A percentile compares a stretch with the other conserved stretches of the same genome.
Conservation (phyloP, 2,113 vertebrate genomes). For the Pteronura brasiliensis region DNA sequence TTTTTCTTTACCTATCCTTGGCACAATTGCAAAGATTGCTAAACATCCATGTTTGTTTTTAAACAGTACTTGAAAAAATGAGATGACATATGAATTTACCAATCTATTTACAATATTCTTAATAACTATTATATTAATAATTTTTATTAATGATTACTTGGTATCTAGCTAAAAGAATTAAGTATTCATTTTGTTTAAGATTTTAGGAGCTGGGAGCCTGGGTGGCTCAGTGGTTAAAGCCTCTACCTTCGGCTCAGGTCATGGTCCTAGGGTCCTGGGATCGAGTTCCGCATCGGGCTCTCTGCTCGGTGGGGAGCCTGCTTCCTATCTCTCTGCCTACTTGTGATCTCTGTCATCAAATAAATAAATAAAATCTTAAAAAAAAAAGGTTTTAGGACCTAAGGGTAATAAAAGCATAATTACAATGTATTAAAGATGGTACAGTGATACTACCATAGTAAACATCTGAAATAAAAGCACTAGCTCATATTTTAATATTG, state of each 20-base stretch:
- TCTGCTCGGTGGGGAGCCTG: too few species aligned
- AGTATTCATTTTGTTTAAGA: neutral
- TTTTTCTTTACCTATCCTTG: neutral
- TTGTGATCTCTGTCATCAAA: too few species aligned
- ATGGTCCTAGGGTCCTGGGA: too few species aligned
- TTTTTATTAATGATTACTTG: neutral
- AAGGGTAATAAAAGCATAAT: neutral
- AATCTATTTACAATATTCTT: neutral
- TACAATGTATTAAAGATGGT: neutral
- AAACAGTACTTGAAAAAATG: neutral
- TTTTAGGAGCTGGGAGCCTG: neutral
- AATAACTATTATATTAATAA: neutral
- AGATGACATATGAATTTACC: neutral
- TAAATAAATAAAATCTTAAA: too few species aligned
- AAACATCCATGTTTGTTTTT: neutral
- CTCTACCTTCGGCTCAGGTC: too few species aligned
- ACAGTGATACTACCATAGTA: neutral
- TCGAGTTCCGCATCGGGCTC: too few species aligned
- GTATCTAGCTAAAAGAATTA: neutral
- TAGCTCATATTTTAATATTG: neutral
- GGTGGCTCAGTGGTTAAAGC: too few species aligned
- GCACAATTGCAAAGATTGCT: neutral
- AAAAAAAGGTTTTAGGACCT: neutral
- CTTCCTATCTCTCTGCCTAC: too few species aligned
- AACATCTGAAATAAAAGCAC: neutral